Percentiles rank a stretch among this genome's conserved stretches.
Conservation (phyloP, 1,140 invertebrate species). For the Calliopsis andreniformis region DNA sequence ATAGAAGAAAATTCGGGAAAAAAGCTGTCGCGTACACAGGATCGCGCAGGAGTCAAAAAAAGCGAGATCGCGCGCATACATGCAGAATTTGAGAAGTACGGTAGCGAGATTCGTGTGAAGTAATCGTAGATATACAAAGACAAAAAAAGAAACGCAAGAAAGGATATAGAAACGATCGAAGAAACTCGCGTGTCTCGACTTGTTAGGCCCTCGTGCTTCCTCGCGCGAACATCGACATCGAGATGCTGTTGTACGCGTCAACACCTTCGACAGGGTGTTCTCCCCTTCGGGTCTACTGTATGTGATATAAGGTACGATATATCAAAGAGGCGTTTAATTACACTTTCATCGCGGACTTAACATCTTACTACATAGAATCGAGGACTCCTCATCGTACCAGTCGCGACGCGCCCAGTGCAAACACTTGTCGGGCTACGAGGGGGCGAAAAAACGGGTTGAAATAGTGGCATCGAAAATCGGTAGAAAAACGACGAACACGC, state of each 20-base stretch:
- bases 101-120: background rate
- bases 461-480: slow-evolving; percentile 19
- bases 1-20: background rate
- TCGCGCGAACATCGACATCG: slow-evolving; percentile 59
- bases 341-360: slow-evolving; percentile 50
- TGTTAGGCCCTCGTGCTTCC: slow-evolving; percentile 64
- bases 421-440: too few species aligned
- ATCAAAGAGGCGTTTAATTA: slow-evolving; percentile 42
- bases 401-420: slow-evolving; percentile 1
- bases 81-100: background rate
- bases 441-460: slow-evolving; percentile 14
- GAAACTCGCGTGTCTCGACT: slow-evolving; percentile 33
- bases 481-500: slow-evolving; percentile 40
- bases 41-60: slow-evolving; percentile 22
- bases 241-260: slow-evolving; percentile 54
- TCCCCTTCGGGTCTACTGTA: too few species aligned
- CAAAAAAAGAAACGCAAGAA: background rate
- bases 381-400: slow-evolving; percentile 27
- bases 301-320: slow-evolving; percentile 32
- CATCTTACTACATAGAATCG: slow-evolving; percentile 5
- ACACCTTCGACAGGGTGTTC: slow-evolving; percentile 16
- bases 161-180: slow-evolving; percentile 8
- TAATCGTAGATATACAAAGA: background rate
- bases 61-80: slow-evolving; percentile 18
- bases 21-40: slow-evolving; percentile 6